Conservation (phyloP, 1,140 invertebrate species). For the Nylanderia fulva region DNA sequence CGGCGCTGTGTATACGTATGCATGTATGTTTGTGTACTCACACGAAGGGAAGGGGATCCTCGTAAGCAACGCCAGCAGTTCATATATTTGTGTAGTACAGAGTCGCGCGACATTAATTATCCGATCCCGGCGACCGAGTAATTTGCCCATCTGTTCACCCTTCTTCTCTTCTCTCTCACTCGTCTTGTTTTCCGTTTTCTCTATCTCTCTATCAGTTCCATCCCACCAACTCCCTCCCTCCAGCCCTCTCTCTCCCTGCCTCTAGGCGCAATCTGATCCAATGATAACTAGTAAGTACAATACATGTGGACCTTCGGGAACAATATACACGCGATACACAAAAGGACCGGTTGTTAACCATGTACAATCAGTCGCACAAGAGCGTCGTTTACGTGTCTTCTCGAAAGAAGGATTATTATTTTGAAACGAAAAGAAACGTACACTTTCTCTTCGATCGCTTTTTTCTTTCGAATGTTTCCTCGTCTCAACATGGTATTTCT, state of each 20-base stretch:
- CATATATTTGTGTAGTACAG: slow-evolving; percentile 39
- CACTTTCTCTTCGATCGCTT: too few species aligned
- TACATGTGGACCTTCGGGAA: slow-evolving; percentile 38
- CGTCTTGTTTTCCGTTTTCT: background rate
- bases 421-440: background rate
- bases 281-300: slow-evolving; percentile 26
- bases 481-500: too few species aligned
- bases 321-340: slow-evolving; percentile 44
- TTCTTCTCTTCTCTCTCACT: background rate
- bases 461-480: too few species aligned
- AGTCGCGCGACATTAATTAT: slow-evolving; percentile 36
- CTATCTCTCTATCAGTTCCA: background rate
- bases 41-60: background rate
- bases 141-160: slow-evolving; percentile 13
- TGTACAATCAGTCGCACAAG: background rate
- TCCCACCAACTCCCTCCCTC: background rate
- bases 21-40: background rate
- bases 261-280: slow-evolving; percentile 27
- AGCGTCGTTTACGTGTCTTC: background rate
- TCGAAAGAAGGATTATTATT: background rate
- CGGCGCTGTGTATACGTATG: too few species aligned
- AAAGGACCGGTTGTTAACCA: slow-evolving; percentile 34
- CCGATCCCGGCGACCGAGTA: slow-evolving; percentile 28
- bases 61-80: slow-evolving; percentile 11
- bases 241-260: background rate